A percentile compares a stretch with the other conserved stretches of the same genome.
phyloP scores from a whole-genome alignment of 30 jellyfish, hydroid and myxozoan genomes.

The Hydractinia symbiolongicarpus region DNA sequence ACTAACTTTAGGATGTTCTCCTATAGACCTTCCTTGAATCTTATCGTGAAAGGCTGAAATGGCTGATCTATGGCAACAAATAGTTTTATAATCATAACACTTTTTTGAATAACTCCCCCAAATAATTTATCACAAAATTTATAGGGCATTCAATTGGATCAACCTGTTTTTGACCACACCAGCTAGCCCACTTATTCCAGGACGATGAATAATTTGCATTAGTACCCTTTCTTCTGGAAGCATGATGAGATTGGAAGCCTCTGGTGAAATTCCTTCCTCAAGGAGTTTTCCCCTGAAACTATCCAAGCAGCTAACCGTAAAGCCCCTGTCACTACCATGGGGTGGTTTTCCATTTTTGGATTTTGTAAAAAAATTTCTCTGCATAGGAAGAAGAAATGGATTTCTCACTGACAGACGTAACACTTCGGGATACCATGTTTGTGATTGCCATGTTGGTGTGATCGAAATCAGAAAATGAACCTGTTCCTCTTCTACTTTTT shows the following conservation, averaged over 20 bases:
- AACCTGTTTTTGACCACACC: constrained; percentile 39
- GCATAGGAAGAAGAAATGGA: constrained; percentile 18
- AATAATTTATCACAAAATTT: constrained; percentile 19
- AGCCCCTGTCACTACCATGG: constrained; percentile 20
- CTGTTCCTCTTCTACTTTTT: background rate
- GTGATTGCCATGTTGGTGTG: constrained; percentile 30
- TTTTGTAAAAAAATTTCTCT: background rate
- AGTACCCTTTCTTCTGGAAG: constrained; percentile 40
- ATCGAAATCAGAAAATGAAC: constrained; percentile 10
- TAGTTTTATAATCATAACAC: too few relatives aligned
- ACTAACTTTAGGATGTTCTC: constrained; percentile 32
- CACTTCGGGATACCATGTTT: constrained; percentile 38
- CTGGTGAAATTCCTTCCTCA: constrained; percentile 23
- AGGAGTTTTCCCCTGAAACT: constrained; percentile 35
- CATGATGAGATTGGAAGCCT: constrained; percentile 35
- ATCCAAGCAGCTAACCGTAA: constrained; percentile 39
- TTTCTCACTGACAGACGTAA: constrained; percentile 17
- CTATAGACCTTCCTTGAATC: background rate
- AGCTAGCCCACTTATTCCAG: constrained; percentile 43
- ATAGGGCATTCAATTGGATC: constrained; percentile 32
- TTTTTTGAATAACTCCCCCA: background rate
- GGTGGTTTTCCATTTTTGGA: constrained; percentile 40
- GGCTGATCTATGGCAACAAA: too few relatives aligned
- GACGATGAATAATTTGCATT: constrained; percentile 38
- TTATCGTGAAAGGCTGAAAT: constrained; percentile 14